Base-by-base conservation (phyloP, 2,797 vertebrate genomes). In the Mionectes olivaceus region DNA sequence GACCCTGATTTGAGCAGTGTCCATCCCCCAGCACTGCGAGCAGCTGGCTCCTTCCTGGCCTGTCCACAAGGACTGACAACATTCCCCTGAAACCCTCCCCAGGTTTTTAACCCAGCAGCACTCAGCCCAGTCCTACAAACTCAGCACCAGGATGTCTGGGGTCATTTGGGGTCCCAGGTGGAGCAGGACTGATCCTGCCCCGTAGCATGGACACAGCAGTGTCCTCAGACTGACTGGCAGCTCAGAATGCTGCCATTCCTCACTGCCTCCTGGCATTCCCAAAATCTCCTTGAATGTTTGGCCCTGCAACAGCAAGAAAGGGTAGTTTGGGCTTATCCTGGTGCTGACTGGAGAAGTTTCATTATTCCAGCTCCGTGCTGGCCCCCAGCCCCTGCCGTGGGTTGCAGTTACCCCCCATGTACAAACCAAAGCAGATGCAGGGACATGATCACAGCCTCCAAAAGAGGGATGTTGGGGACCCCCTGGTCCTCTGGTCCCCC, bases 121-220 rank as follows among this genome's bases (percentile, higher is more conserved):
- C 44, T 46, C 44, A 22, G 21, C 44, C 44, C 53, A 1, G 1
- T 3, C 30, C 67, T 11, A 4, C 41, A 4, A 4, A 23, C 70
- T 63, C 76, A 55, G 75, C 19, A 10, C 44, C 8, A 0, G 0
- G 2, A 14, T 8, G 11, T 43, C 32, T 1, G 0, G 59, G 53
- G 6, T 5, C 2, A 0, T 2, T 71, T 30, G 10, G 17, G 49
- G 64, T 35, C 39, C 33, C 43, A 28, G 52, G 4, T 2, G 9
- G 18, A 4, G 19, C 22, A 28, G 81, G 46, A 14, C 47, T 16
- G 24, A 19, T 65, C 65, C 68, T 49, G 32, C 12, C 22, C 22
- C 23, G 0, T 11, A 2, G 0, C 33, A 23, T 0, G 10, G 55
- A 7, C 5, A 5, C 27, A 10, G 65, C 3, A 0, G 18, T 1